Evolutionary conservation across 2,113 vertebrate genomes (phyloP), one percentile per base, ranked within the genome.

Genomic region (Pleuronectes platessa): DNA sequence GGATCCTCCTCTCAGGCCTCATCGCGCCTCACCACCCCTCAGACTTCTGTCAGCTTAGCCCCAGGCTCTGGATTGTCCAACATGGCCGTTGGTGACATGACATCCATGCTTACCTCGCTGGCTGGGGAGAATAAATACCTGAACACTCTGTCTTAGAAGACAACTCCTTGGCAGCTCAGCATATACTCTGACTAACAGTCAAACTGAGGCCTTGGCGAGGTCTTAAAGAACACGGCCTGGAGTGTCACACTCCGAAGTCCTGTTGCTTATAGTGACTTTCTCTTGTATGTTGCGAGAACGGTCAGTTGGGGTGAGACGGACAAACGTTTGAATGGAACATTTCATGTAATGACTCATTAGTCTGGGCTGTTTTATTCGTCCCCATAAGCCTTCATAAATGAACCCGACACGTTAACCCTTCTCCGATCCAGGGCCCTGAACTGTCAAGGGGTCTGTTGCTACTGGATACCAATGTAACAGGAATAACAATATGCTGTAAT

Each of bases 41-140:
- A 85, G 90, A 82, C 82, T 61, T 93, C 91, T 81, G 89, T 78
- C 86, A 92, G 88, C 89, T 42, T 95, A 9, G 86, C 93, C 76
- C 61, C 90, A 0, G 95, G 95, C 21, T 63, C 91, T 0, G 94
- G 94, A 15, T 88, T 96, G 42, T 95, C 96, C 84, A 99, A 99
- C 94, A 99, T 99, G 98, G 97, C 97, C 1, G 96, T 99, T 58
- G 97, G 97, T 0, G 98, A 98, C 88, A 98, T 99, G 97, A 98
- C 95, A 53, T 97, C 97, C 85, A 96, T 99, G 94, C 84, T 99
- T 81, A 97, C 96, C 79, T 96, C 96, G 0, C 82, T 99, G 79
- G 96, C 97, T 12, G 97, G 96, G 54, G 97, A 98, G 79, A 99
- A 96, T 87, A 96, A 99, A 83, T 99, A 97, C 86, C 95, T 99